Evolutionary conservation across 2,797 vertebrate species (phyloP).

Genomic region (Argya squamiceps): DNA sequence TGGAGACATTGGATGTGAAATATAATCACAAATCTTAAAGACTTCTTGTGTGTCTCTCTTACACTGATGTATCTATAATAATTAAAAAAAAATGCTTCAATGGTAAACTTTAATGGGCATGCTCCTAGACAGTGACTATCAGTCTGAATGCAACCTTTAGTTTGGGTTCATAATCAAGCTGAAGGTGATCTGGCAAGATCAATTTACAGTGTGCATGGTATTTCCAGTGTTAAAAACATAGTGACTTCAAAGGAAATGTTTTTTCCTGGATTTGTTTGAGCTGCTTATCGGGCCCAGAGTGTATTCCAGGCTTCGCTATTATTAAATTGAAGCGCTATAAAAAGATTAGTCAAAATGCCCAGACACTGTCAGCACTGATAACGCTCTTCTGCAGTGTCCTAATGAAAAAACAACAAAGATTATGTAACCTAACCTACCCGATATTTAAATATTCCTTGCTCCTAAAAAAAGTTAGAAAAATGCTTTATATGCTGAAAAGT

Average conservation of each 20-base stretch:
- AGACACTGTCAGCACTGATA: slow-evolving; percentile 30
- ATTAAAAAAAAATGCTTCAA: not conserved
- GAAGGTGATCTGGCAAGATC: not conserved
- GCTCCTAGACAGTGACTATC: not conserved
- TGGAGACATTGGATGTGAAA: not conserved
- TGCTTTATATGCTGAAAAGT: not conserved
- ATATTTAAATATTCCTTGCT: slow-evolving; percentile 24
- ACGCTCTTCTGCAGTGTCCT: slow-evolving; percentile 36
- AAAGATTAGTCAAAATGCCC: slow-evolving; percentile 56
- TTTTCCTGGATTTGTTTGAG: slow-evolving; percentile 24
- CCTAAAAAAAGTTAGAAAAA: not conserved
- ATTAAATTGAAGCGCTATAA: slow-evolving; percentile 50
- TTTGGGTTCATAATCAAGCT: not conserved
- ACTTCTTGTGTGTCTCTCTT: not conserved
- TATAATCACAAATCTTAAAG: not conserved
- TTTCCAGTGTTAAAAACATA: not conserved
- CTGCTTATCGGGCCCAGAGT: slow-evolving; percentile 7
- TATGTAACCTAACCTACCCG: slow-evolving; percentile 41
- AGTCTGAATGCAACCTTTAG: slow-evolving; percentile 18
- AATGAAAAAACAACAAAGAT: not conserved
- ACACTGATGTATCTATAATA: not conserved
- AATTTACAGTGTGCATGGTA: not conserved
- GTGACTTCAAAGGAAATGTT: not conserved
- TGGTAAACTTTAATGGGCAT: not conserved
- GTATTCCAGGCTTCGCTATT: slow-evolving; percentile 20